These are phyloP conservation scores for Hypercompe scribonia DNA, from an alignment of 2,888 invertebrate species.

Conservation along the genomic window DNA sequence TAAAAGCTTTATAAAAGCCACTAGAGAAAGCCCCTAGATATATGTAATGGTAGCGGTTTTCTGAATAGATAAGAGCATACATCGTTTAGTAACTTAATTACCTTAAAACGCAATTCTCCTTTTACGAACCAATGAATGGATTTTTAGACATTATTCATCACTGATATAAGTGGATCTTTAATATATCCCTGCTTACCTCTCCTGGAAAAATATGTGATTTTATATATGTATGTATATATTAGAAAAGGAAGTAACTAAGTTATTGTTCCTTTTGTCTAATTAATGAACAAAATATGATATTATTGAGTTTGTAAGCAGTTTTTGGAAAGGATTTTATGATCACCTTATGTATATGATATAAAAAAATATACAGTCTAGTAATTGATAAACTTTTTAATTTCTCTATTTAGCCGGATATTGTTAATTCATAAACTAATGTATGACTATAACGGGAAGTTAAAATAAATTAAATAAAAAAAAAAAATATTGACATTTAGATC, in stretches of 20 bases:
- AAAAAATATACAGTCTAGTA: not conserved
- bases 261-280: not conserved
- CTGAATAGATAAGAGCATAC: not conserved
- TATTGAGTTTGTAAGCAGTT: too few species aligned
- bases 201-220: too few species aligned
- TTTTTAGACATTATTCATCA: not conserved
- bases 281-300: not conserved
- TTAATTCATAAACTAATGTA: not conserved
- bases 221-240: too few species aligned
- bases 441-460: too few species aligned
- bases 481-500: not conserved
- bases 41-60: not conserved
- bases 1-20: slow-evolving; percentile 2
- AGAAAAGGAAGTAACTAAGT: not conserved
- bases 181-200: too few species aligned
- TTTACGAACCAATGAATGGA: not conserved
- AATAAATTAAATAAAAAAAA: too few species aligned
- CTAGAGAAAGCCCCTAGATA: not conserved
- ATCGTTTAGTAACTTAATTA: not conserved
- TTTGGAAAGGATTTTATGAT: too few species aligned
- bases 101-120: not conserved
- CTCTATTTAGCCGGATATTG: not conserved
- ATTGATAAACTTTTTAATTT: not conserved
- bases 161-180: too few species aligned
- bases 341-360: too few species aligned